phyloP scores from a whole-genome alignment of 2,797 vertebrate species.

The Hemitrygon akajei region DNA sequence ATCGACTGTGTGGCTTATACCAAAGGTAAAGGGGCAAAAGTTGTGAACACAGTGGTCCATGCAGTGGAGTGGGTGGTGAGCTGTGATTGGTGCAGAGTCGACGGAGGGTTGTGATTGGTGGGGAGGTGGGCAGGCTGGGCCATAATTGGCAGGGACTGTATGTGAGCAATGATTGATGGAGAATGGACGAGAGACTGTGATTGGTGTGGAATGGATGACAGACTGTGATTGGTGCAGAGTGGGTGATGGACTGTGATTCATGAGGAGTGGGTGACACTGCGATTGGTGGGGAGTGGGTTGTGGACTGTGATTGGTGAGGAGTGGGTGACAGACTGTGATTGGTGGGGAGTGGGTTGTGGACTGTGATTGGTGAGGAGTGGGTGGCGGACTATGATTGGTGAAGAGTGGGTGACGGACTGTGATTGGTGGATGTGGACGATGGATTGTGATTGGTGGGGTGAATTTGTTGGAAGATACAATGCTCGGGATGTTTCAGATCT shows the following conservation, averaged over 20 bases:
- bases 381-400: too few relatives aligned
- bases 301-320: background rate
- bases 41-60: too few relatives aligned
- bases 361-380: too few relatives aligned
- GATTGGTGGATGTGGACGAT: background rate
- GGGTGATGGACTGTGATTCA: background rate
- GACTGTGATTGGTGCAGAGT: background rate
- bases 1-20: conserved; percentile 83
- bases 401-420: background rate
- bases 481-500: background rate
- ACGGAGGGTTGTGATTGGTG: too few relatives aligned
- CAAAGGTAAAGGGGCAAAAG: conserved; percentile 59
- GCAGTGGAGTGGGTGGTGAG: too few relatives aligned
- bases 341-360: too few relatives aligned
- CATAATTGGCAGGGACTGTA: too few relatives aligned
- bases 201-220: background rate
- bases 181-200: background rate
- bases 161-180: background rate
- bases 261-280: background rate
- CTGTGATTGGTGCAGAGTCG: too few relatives aligned
- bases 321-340: too few relatives aligned
- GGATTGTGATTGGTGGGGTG: background rate
- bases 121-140: too few relatives aligned
- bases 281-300: too few relatives aligned
- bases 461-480: background rate